Base-by-base conservation (phyloP, 2,888 invertebrate species). In the Amphimallon solstitiale region DNA sequence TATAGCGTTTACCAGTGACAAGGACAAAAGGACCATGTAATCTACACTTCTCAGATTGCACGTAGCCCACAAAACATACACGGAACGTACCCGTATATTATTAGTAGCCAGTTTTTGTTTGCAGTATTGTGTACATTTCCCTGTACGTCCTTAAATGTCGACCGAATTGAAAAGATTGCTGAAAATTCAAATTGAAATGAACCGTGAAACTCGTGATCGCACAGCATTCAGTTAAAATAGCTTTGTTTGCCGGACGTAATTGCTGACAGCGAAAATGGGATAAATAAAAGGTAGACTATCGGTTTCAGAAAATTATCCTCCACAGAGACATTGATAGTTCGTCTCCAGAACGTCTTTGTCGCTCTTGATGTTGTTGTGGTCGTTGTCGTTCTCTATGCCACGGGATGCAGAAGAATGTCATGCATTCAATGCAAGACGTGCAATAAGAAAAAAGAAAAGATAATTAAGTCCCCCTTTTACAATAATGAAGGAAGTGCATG, bases 171-270 rank as follows among this genome's bases (percentile, higher is more conserved):
- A 70, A 67, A 51, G 66, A 52, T 56, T 46, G 46, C 38, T 56
- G 68, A 64, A 68, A 70, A 65, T 68, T 67, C 66, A 68, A 68
- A 66, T 60, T 68, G 71, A 56, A 65, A 70, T 38, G 65, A 29
- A 46, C 19, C 61, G 49, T 69, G 71, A 70, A 69, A 71, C 65
- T 69, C 40, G 40, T 14, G 72, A 72, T 71, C 68, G 69, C 65
- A 65, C 59, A 68, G 70, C 63, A 71, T 72, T 68, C 70, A 69
- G 59, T 66, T n/a, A 67, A 67, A 65, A 63, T 68, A 70, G 70
- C 70, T 62, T 73, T 73, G 72, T 73, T 71, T 72, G 73, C 66
- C 29, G 29, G 62, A 60, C 64, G 69, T 72, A 72, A 73, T 73
- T 71, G 71, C 67, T 68, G 63, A 65, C 69, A 56, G 66, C 68